These are phyloP conservation scores for Aspidiotus rigidus DNA, from an alignment of 2,888 invertebrate genomes.

Conservation along the genomic window DNA sequence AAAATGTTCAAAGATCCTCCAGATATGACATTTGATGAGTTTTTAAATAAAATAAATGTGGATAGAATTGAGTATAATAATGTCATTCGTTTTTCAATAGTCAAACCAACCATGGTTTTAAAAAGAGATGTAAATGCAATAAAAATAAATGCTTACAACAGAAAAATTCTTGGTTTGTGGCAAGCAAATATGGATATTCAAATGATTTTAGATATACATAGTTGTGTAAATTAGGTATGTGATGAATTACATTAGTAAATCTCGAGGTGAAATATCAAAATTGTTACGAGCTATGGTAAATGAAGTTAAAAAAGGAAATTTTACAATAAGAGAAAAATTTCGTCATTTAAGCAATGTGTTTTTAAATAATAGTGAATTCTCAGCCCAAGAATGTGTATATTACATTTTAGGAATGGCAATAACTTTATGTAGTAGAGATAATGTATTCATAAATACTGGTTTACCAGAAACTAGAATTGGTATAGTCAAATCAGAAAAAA, in stretches of 20 bases:
- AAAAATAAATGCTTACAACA: slow-evolving; percentile 39
- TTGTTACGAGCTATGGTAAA: slow-evolving; percentile 34
- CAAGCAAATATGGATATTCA: slow-evolving; percentile 41
- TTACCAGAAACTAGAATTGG: slow-evolving; percentile 38
- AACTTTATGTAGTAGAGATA: slow-evolving; percentile 18
- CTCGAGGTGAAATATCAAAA: slow-evolving; percentile 37
- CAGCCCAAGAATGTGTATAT: slow-evolving; percentile 37
- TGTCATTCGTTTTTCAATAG: not conserved
- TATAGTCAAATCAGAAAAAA: slow-evolving; percentile 37
- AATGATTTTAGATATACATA: slow-evolving; percentile 39
- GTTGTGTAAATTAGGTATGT: slow-evolving; percentile 40
- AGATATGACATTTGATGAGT: not conserved
- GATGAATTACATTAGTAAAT: slow-evolving; percentile 38
- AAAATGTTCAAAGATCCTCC: not conserved
- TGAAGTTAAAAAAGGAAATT: not conserved
- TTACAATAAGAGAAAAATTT: not conserved
- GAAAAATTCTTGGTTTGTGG: slow-evolving; percentile 37
- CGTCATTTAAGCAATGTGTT: not conserved
- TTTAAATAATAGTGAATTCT: slow-evolving; percentile 31
- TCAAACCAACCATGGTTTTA: slow-evolving; percentile 30
- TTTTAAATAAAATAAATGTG: not conserved
- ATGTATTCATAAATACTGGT: slow-evolving; percentile 35
- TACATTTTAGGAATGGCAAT: slow-evolving; percentile 33
- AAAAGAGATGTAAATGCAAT: slow-evolving; percentile 21
- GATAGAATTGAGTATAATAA: not conserved